Base-by-base conservation (phyloP, 2,113 vertebrate genomes). In the Xiphorhynchus elegans region DNA sequence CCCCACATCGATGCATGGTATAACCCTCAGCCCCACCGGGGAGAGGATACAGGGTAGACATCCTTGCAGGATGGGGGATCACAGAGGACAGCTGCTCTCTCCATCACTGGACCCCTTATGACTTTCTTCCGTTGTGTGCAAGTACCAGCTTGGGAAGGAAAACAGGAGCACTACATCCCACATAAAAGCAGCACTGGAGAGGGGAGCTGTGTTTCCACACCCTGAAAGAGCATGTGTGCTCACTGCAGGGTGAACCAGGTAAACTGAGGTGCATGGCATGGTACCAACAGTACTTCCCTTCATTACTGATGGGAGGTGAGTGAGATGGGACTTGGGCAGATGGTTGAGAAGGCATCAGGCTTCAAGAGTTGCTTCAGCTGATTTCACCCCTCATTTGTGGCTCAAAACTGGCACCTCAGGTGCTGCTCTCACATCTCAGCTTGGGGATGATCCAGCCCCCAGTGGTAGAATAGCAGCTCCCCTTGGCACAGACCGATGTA, bases 261-360 rank as follows among this genome's bases (percentile, higher is more conserved):
- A 58, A 91, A 81, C 46, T 2, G n/a, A 91, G 37, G 77, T 28
- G 42, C 5, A 0, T 0, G 5, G n/a, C 0, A 1, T 29, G 17
- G 20, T 18, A 69, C 49, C 17, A 2, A 7, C 19, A 28, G 49
- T 3, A 2, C 70, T 86, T 63, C 75, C 56, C 31, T 68, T 58
- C 1, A 0, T 18, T 37, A 2, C 12, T 19, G 33, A 18, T n/a
- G n/a, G 37, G 11, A 84, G 16, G 4, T 24, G 39, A 37, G 11
- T 56, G n/a, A 77, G 64, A 29, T 13, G 9, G 17, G 49, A 53
- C 37, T 28, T 56, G 56, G 13, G n/a, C 39, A 2, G 0, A 16
- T 20, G 39, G 37, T 25, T 67, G 35, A 33, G n/a, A 78, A 66
- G 29, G 18, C 37, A 52, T 5, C 33, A 52, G 26, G 35, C 26